Conservation (phyloP, 2,888 invertebrate species). For the Ctenicera cuprea region DNA sequence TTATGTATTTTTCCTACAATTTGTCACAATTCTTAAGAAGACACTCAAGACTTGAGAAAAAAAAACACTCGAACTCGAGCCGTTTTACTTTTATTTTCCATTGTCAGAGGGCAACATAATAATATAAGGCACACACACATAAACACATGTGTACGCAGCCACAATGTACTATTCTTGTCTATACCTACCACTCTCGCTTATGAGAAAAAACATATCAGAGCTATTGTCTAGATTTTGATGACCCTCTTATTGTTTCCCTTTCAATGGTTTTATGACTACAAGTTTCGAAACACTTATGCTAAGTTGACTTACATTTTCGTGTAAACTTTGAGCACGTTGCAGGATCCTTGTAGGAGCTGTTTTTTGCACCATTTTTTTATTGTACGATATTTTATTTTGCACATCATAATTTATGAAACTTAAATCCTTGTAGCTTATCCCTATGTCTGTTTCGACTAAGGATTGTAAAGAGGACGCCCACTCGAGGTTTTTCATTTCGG, state of each 20-base stretch:
- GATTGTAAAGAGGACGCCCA: slow-evolving; percentile 76
- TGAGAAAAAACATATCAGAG: not conserved
- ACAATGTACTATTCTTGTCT: too few species aligned
- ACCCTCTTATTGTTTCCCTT: slow-evolving; percentile 13
- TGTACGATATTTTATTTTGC: slow-evolving; percentile 45
- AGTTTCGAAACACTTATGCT: slow-evolving; percentile 11
- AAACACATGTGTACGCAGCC: not conserved
- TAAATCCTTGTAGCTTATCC: slow-evolving; percentile 76
- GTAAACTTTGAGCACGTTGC: slow-evolving; percentile 67
- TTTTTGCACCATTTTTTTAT: slow-evolving; percentile 41
- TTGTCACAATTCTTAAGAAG: slow-evolving; percentile 4
- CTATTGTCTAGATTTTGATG: slow-evolving; percentile 23
- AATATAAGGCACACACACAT: slow-evolving; percentile 9
- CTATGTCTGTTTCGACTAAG: slow-evolving; percentile 75
- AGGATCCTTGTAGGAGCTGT: slow-evolving; percentile 50
- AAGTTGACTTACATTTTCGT: slow-evolving; percentile 66
- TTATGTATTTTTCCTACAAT: not conserved
- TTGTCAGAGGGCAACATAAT: slow-evolving; percentile 11
- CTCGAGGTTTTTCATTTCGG: slow-evolving; percentile 68
- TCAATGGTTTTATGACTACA: slow-evolving; percentile 21
- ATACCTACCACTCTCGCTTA: slow-evolving; percentile 3
- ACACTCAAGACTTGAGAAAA: not conserved
- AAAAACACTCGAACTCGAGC: slow-evolving; percentile 9
- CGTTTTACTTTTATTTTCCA: slow-evolving; percentile 26
- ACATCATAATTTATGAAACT: slow-evolving; percentile 77